Evolutionary conservation across 2,888 invertebrate species (phyloP).

Genomic region (Epistrophe eligans): DNA sequence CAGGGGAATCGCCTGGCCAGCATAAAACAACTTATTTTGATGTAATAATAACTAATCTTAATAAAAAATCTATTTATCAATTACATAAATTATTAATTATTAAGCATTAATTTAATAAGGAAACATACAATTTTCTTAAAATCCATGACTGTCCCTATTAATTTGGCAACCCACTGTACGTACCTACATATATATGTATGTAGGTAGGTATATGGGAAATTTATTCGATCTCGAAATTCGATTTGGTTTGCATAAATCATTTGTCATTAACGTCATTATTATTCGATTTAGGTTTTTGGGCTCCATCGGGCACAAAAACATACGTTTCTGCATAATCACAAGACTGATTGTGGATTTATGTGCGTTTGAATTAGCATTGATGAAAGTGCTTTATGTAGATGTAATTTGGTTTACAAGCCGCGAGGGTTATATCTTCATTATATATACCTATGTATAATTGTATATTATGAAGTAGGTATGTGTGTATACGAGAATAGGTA

Average conservation of each 20-base stretch:
- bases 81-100: too few relatives aligned
- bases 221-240: slow-evolving; percentile 56
- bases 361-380: slow-evolving; percentile 56
- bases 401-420: slow-evolving; percentile 29
- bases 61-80: too few relatives aligned
- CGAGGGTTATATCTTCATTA: background rate
- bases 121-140: too few relatives aligned
- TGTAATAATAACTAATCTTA: too few relatives aligned
- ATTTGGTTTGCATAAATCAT: slow-evolving; percentile 65
- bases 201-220: slow-evolving; percentile 3
- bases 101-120: too few relatives aligned
- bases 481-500: background rate
- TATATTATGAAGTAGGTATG: background rate
- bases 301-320: slow-evolving; percentile 21
- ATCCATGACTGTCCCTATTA: too few relatives aligned
- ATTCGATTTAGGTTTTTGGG: slow-evolving; percentile 46
- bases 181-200: too few relatives aligned
- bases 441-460: background rate
- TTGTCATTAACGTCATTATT: slow-evolving; percentile 61
- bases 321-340: slow-evolving; percentile 27
- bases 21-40: too few relatives aligned
- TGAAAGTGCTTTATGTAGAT: slow-evolving; percentile 42
- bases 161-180: too few relatives aligned
- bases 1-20: too few relatives aligned
- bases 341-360: slow-evolving; percentile 53